These are phyloP conservation scores for Catostomus latipinnis DNA, from an alignment of 2,797 vertebrate genomes.

Conservation along the genomic window DNA sequence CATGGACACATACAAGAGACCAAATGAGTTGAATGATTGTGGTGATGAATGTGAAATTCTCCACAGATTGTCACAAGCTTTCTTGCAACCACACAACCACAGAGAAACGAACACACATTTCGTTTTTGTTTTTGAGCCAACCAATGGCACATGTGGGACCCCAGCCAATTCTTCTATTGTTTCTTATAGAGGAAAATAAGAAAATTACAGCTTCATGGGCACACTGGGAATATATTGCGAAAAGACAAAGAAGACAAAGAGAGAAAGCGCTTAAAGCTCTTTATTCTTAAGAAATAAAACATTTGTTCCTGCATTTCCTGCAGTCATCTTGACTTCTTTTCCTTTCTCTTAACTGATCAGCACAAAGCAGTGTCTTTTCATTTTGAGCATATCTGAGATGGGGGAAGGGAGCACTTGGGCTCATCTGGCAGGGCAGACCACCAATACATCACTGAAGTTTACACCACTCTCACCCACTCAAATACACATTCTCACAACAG, in stretches of 20 bases:
- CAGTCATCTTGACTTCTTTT: background rate
- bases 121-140: constrained; percentile 36
- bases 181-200: background rate
- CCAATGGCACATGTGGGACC: constrained; percentile 27
- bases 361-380: constrained; percentile 10
- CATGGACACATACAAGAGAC: constrained; percentile 16
- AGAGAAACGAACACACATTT: constrained; percentile 28
- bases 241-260: constrained; percentile 37
- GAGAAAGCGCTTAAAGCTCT: background rate
- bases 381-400: constrained; percentile 19
- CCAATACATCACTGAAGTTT: background rate
- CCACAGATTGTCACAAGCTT: constrained; percentile 19
- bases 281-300: constrained; percentile 61
- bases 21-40: background rate
- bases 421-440: constrained; percentile 19
- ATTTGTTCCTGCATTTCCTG: constrained; percentile 55
- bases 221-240: constrained; percentile 60
- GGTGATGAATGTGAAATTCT: constrained; percentile 27
- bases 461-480: constrained; percentile 14
- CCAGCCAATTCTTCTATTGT: constrained; percentile 10
- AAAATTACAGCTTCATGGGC: constrained; percentile 59
- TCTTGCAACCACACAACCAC: constrained; percentile 27
- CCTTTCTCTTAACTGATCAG: constrained; percentile 18
- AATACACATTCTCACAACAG: constrained; percentile 21
- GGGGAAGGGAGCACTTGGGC: constrained; percentile 22